These are phyloP conservation scores for Saturnia pavonia DNA, from an alignment of 2,888 invertebrate genomes.

Conservation along the genomic window DNA sequence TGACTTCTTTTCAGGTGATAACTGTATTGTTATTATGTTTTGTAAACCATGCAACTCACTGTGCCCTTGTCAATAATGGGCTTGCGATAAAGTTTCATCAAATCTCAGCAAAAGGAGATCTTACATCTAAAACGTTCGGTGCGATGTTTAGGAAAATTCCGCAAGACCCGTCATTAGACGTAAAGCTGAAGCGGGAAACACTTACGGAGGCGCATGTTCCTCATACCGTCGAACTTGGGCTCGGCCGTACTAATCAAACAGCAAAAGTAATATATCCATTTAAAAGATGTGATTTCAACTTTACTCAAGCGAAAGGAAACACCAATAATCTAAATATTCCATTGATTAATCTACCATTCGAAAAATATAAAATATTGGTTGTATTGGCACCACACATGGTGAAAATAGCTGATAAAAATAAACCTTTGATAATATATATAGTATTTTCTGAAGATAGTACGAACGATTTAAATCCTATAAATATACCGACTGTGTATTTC, in stretches of 20 bases:
- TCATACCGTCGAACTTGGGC: constrained; percentile 34
- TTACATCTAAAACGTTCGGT: constrained; percentile 40
- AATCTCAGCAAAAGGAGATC: constrained; percentile 45
- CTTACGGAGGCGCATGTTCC: constrained; percentile 40
- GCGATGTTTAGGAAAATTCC: constrained; percentile 52
- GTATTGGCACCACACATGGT: constrained; percentile 62
- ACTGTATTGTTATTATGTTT: constrained; percentile 34
- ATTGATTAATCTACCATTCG: constrained; percentile 49
- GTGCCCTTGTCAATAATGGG: constrained; percentile 57
- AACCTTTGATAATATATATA: constrained; percentile 56
- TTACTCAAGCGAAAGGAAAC: not conserved
- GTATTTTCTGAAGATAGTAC: constrained; percentile 55
- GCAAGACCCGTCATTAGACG: constrained; percentile 39
- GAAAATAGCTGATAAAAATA: constrained; percentile 40
- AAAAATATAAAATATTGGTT: constrained; percentile 63
- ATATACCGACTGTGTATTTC: constrained; percentile 63
- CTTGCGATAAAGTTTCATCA: constrained; percentile 56
- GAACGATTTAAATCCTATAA: constrained; percentile 32
- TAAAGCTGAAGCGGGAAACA: constrained; percentile 31
- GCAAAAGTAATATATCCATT: constrained; percentile 42
- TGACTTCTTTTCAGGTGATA: constrained; percentile 40
- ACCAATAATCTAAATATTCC: constrained; percentile 55
- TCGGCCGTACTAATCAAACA: constrained; percentile 54
- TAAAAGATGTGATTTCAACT: constrained; percentile 23
- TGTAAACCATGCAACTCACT: constrained; percentile 33